Base-by-base conservation (phyloP, 2,888 invertebrate genomes). In the Emmelina monodactyla region DNA sequence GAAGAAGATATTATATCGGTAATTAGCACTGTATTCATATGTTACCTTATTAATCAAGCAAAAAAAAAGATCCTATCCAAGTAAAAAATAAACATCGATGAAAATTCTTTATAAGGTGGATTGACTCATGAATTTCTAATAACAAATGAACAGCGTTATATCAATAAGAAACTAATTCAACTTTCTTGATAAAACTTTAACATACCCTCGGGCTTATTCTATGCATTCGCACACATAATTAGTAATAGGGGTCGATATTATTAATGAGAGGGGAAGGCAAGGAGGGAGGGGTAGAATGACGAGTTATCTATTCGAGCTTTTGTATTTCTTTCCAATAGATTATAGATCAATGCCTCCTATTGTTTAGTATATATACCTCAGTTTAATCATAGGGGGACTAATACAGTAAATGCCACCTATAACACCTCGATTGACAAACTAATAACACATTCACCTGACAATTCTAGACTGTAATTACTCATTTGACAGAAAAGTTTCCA, bases 221-320 rank as follows among this genome's bases (percentile, higher is more conserved):
- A 58, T 76, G 76, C 79, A 79, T 80, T 79, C 72, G 78, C 76
- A 71, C 66, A 72, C 65, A 70, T 79, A 81, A 81, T 81, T 80
- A 81, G 81, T 78, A 65, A 70, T 62, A 53, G 63, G 58, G 75
- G 73, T 71, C 68, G 69, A 76, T 76, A 78, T 70, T 79, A 78
- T 79, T 80, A 79, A 80, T 80, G 80, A 81, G 79, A 52, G 65
- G 66, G 65, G 58, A 57, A 55, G 44, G 38, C 41, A 14, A 14
- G 40, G 44, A 41, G 47, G 53, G 50, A 59, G 53, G 46, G 51
- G 53, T 54, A 50, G 50, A 50, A 53, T 51, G 58, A 68, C 69
- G 66, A 61, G 67, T 71, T 79, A 75, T 78, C 75, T 71, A 75
- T 63, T 67, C 64, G 55, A 69, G 75, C 79, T 78, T 76, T 79